These are phyloP conservation scores for Onychomys leucogaster DNA, from an alignment of 2,797 vertebrate species.

Conservation along the genomic window DNA sequence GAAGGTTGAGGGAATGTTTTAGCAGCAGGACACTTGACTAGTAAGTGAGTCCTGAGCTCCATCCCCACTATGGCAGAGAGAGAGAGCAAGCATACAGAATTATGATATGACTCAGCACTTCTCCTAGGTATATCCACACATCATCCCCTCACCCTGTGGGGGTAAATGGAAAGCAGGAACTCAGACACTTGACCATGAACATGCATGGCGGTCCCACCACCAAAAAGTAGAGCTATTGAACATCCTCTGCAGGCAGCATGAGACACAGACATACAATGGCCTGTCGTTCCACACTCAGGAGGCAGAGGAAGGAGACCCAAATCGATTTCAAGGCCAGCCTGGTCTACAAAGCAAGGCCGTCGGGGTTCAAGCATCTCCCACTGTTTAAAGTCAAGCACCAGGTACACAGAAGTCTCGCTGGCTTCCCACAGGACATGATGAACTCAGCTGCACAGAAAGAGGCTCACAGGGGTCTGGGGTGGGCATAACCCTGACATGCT, in stretches of 20 bases:
- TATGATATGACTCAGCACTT: neutral
- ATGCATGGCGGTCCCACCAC: neutral
- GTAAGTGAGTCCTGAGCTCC: neutral
- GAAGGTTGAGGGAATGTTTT: neutral
- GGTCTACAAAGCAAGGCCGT: neutral
- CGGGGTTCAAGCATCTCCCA: too few species aligned
- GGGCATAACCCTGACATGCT: neutral
- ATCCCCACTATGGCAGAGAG: neutral
- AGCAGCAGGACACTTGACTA: neutral
- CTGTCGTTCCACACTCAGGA: neutral
- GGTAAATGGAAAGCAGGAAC: neutral
- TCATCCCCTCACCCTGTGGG: neutral
- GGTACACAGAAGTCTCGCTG: neutral
- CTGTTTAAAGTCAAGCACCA: neutral
- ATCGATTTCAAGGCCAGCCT: neutral
- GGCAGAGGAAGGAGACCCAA: neutral
- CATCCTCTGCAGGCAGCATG: accelerated
- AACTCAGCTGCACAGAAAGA: neutral
- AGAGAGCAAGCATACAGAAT: neutral
- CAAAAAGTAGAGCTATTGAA: neutral
- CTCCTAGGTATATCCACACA: neutral
- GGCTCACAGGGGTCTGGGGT: neutral
- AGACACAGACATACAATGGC: neutral
- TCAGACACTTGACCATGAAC: neutral
- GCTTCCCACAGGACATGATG: neutral